Evolutionary conservation across 2,797 vertebrate genomes (phyloP).

Genomic region (Ctenopoma kingsleyae): DNA sequence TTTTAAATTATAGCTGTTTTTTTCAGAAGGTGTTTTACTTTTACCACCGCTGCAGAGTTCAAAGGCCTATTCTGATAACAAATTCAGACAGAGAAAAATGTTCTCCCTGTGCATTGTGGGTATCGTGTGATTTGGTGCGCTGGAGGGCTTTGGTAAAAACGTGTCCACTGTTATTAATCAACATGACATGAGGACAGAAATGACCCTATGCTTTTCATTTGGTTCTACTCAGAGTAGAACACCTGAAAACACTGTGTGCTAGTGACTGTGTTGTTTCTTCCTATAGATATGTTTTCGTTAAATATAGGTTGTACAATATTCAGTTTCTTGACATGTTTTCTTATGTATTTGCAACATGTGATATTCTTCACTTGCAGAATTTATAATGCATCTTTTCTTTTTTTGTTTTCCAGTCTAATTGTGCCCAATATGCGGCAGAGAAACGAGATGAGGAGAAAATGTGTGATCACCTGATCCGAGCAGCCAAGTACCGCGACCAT

Average conservation of each 20-base stretch:
- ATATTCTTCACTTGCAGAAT: background rate
- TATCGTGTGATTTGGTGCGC: slow-evolving; percentile 78
- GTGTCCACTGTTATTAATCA: slow-evolving; percentile 89
- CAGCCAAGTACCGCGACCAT: slow-evolving; percentile 96
- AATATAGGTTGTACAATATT: background rate
- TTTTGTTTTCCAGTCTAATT: slow-evolving; percentile 86
- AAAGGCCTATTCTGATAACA: slow-evolving; percentile 84
- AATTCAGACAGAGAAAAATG: slow-evolving; percentile 87
- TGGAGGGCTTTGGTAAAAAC: slow-evolving; percentile 82
- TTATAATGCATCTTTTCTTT: slow-evolving; percentile 13
- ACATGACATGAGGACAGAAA: slow-evolving; percentile 81
- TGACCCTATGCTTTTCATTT: slow-evolving; percentile 81
- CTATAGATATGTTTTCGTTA: background rate
- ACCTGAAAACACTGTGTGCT: slow-evolving; percentile 22
- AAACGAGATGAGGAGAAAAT: slow-evolving; percentile 98
- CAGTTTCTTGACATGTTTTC: slow-evolving; percentile 10
- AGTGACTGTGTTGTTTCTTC: slow-evolving; percentile 9
- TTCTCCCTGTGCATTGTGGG: slow-evolving; percentile 76
- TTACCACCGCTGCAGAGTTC: slow-evolving; percentile 70
- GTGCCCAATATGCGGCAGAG: slow-evolving; percentile 95
- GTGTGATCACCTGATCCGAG: slow-evolving; percentile 97
- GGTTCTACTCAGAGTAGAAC: slow-evolving; percentile 65
- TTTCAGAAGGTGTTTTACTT: slow-evolving; percentile 70
- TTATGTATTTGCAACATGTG: background rate
- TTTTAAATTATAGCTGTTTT: slow-evolving; percentile 61